phyloP scores from a whole-genome alignment of 2,888 invertebrate species.

The Lacanobia oleracea region DNA sequence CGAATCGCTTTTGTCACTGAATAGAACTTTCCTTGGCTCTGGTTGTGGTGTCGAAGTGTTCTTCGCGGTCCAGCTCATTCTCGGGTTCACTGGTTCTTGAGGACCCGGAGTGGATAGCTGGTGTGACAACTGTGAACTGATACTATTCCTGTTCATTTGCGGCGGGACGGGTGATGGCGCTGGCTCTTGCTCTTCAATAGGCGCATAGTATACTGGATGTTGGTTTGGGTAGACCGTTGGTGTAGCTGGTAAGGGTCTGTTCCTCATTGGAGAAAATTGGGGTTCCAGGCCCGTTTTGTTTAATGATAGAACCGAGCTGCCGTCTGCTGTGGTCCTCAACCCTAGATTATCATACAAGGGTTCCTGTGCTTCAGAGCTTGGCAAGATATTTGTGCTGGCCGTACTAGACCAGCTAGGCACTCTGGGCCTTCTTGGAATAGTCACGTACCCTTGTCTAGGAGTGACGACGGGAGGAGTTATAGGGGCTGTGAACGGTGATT shows the following conservation, averaged over 20 bases:
- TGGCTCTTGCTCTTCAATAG: constrained; percentile 90
- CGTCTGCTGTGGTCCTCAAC: constrained; percentile 95
- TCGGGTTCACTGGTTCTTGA: constrained; percentile 86
- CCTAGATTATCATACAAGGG: constrained; percentile 97
- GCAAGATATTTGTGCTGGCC: constrained; percentile 89
- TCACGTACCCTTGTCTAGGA: constrained; percentile 95
- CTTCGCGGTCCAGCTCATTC: constrained; percentile 89
- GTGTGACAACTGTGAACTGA: constrained; percentile 88
- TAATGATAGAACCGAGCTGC: constrained; percentile 95
- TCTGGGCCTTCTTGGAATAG: constrained; percentile 95
- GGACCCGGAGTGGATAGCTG: constrained; percentile 87
- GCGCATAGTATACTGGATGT: constrained; percentile 86
- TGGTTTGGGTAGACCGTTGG: constrained; percentile 86
- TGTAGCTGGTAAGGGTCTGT: constrained; percentile 92
- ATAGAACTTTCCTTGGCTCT: constrained; percentile 84
- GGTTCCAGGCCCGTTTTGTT: constrained; percentile 92
- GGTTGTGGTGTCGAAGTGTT: constrained; percentile 87
- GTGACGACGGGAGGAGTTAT: constrained; percentile 92
- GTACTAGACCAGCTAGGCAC: constrained; percentile 95
- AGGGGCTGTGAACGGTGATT: constrained; percentile 94
- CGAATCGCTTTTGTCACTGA: constrained; percentile 81
- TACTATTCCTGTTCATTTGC: constrained; percentile 86
- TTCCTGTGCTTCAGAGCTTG: constrained; percentile 91
- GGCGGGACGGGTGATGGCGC: constrained; percentile 87
- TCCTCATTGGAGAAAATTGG: constrained; percentile 91